These are phyloP conservation scores for Lepidocolaptes lacrymiger DNA, from an alignment of 2,797 vertebrate genomes.

Conservation along the genomic window DNA sequence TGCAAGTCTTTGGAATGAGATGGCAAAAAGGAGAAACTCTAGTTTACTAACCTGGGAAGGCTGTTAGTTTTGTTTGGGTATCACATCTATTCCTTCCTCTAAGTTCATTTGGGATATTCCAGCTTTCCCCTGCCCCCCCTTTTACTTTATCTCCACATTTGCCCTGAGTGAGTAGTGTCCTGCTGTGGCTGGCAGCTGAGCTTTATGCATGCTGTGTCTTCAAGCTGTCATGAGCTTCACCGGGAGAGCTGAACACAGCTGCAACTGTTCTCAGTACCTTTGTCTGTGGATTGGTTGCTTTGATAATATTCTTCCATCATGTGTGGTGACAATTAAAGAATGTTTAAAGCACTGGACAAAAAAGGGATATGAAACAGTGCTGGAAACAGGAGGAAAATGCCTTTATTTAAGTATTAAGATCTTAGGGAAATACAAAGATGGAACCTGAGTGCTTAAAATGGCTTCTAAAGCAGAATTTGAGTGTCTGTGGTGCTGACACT, in stretches of 20 bases:
- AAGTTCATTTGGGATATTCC: background rate
- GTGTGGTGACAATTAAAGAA: background rate
- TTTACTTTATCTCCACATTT: rapidly evolving
- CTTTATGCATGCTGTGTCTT: background rate
- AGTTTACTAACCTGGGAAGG: background rate
- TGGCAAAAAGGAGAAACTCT: background rate
- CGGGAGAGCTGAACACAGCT: background rate
- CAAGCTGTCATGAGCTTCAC: background rate
- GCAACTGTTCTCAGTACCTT: background rate
- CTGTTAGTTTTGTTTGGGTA: background rate
- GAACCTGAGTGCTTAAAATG: background rate
- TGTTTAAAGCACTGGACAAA: background rate
- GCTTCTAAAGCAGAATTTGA: background rate
- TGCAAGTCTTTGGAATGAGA: background rate
- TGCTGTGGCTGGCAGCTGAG: background rate
- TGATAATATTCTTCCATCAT: background rate
- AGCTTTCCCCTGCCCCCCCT: background rate
- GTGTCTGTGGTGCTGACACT: background rate
- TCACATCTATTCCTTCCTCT: background rate
- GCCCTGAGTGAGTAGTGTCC: background rate
- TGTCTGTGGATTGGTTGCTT: background rate
- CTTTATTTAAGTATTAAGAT: background rate
- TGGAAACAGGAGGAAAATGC: background rate
- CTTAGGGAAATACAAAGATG: background rate
- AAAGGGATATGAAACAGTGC: background rate